Conservation (phyloP, 1,140 invertebrate species). For the Pseudobourletiella spinata region DNA sequence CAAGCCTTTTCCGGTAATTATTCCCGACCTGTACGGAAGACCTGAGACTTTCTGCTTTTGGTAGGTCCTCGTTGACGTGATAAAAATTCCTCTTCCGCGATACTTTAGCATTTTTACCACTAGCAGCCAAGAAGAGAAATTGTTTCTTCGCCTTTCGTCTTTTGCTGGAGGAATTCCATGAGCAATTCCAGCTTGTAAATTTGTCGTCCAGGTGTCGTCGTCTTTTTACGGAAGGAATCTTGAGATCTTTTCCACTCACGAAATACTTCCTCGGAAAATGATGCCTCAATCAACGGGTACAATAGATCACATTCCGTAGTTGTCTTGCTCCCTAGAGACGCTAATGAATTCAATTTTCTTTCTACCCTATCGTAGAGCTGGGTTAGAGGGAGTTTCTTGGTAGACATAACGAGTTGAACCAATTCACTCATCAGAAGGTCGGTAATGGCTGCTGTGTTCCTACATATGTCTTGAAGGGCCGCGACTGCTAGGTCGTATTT, state of each 20-base stretch:
- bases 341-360: constrained; percentile 6
- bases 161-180: constrained; percentile 35
- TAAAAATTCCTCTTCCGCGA: too few relatives aligned
- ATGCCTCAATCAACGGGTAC: constrained; percentile 37
- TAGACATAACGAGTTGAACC: constrained; percentile 2
- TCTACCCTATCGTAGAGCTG: constrained; percentile 5
- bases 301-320: background rate
- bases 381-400: background rate
- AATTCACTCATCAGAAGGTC: constrained; percentile 13
- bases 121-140: too few relatives aligned
- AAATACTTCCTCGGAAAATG: constrained; percentile 36
- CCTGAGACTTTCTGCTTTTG: too few relatives aligned
- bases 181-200: constrained; percentile 12
- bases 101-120: too few relatives aligned
- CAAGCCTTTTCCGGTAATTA: too few relatives aligned
- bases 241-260: constrained; percentile 37
- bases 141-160: constrained; percentile 36
- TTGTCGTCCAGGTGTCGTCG: background rate
- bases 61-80: too few relatives aligned
- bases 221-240: background rate
- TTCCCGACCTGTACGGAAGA: too few relatives aligned
- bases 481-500: constrained; percentile 18
- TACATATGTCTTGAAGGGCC: constrained; percentile 6
- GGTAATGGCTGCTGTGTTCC: constrained; percentile 2
- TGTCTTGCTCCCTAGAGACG: background rate